Percentiles rank a stretch among this genome's conserved stretches.
Conservation (phyloP, 30 jellyfish, hydroid and myxozoan species). For the Mastigias papua region DNA sequence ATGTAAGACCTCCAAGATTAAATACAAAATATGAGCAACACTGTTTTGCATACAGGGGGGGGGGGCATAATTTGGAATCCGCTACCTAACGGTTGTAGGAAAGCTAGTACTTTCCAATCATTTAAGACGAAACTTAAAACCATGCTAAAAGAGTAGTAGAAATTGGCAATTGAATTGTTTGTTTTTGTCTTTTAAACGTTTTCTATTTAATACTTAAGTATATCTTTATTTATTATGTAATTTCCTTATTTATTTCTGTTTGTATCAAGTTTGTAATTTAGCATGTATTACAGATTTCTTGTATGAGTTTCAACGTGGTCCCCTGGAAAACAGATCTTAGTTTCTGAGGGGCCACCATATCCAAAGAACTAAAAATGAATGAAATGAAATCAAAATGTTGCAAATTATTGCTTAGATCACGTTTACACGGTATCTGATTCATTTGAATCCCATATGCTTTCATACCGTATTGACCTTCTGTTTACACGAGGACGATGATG, state of each 20-base stretch:
- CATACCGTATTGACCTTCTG: too few relatives aligned
- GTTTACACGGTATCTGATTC: too few relatives aligned
- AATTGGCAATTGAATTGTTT: too few relatives aligned
- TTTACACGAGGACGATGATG: too few relatives aligned
- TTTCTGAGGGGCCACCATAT: background rate
- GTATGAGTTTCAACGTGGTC: background rate
- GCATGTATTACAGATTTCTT: background rate
- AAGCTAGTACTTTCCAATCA: background rate
- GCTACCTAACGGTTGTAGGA: background rate
- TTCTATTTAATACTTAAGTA: too few relatives aligned
- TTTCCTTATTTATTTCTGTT: background rate
- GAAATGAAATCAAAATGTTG: background rate
- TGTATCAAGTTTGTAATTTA: background rate
- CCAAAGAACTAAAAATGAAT: background rate
- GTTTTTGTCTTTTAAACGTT: too few relatives aligned
- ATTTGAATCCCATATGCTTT: too few relatives aligned
- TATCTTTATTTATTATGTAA: background rate
- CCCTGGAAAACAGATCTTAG: background rate
- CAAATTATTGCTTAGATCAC: background rate
- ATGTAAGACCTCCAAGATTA: background rate
- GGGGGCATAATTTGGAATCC: background rate
- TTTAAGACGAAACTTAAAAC: background rate
- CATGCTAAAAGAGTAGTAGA: too few relatives aligned
- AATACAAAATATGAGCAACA: background rate
- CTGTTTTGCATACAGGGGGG: conserved; percentile 11